Conservation (phyloP, 2,888 invertebrate species). For the Arenicola marina region DNA sequence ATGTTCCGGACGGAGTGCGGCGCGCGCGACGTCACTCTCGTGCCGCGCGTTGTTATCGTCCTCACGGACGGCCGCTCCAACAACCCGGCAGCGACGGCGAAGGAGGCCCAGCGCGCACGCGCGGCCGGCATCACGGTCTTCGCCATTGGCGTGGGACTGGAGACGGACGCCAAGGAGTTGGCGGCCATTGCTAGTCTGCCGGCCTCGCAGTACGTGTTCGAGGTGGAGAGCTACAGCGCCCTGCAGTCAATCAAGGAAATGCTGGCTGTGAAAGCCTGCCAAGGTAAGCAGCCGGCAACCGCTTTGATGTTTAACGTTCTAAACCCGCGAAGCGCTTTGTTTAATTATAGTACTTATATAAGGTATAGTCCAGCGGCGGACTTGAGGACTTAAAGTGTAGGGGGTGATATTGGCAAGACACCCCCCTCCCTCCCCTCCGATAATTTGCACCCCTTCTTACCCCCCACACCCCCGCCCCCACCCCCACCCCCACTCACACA, state of each 20-base stretch:
- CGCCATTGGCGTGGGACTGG: slow-evolving; percentile 43
- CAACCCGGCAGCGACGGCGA: slow-evolving; percentile 21
- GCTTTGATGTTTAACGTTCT: no score
- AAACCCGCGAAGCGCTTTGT: no score
- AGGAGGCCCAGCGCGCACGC: slow-evolving; percentile 17
- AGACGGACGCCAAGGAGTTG: slow-evolving; percentile 38
- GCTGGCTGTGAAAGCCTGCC: slow-evolving; percentile 32
- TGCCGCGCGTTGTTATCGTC: slow-evolving; percentile 31
- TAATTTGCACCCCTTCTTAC: no score
- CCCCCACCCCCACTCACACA: no score
- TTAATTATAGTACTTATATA: no score
- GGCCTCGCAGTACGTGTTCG: slow-evolving; percentile 33
- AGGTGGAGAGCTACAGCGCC: slow-evolving; percentile 41
- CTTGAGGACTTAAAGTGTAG: no score
- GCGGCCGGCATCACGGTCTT: slow-evolving; percentile 30
- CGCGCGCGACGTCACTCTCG: slow-evolving; percentile 15
- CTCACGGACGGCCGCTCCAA: slow-evolving; percentile 36
- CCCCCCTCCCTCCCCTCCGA: no score
- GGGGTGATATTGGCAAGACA: no score
- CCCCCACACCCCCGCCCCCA: no score
- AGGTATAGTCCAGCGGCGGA: no score
- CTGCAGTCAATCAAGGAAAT: slow-evolving; percentile 36
- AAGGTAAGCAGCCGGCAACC: slow-evolving; percentile 21
- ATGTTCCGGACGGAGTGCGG: slow-evolving; percentile 20
- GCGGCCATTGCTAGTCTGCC: slow-evolving; percentile 39